phyloP scores from a whole-genome alignment of 2,113 vertebrate species.

The Petroica traversi region DNA sequence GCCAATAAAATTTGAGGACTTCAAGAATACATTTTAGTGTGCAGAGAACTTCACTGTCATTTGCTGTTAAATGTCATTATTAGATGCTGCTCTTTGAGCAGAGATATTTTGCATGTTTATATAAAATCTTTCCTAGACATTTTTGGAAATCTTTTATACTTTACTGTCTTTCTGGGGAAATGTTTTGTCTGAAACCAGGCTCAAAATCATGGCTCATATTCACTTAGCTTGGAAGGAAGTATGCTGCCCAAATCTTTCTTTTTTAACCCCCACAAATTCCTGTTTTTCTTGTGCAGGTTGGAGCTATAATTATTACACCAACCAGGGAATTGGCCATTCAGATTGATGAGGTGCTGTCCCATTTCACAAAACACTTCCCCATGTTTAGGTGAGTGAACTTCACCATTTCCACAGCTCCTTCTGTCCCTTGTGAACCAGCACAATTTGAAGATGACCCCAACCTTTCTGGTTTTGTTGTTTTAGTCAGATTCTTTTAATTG shows the following conservation, averaged over 20 bases:
- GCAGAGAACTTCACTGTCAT: background rate
- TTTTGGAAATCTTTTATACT: background rate
- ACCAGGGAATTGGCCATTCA: slow-evolving; percentile 92
- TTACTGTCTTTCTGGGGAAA: background rate
- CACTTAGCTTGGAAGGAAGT: background rate
- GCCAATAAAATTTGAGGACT: background rate
- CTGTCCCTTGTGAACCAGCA: fast-evolving
- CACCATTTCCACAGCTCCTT: background rate
- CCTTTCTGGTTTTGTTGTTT: background rate
- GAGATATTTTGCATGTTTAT: background rate
- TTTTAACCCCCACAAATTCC: background rate
- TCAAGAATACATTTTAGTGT: fast-evolving
- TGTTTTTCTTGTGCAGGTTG: slow-evolving; percentile 75
- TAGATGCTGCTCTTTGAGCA: background rate
- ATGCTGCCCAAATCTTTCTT: background rate
- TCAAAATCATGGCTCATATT: fast-evolving
- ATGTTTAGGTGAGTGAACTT: slow-evolving; percentile 82
- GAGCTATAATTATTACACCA: slow-evolving; percentile 91
- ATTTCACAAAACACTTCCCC: slow-evolving; percentile 85
- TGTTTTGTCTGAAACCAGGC: background rate
- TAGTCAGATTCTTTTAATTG: slow-evolving; percentile 93
- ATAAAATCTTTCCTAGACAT: background rate
- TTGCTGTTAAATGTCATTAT: background rate
- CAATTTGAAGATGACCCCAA: background rate
- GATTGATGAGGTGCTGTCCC: slow-evolving; percentile 87